Evolutionary conservation across 1,140 invertebrate species (phyloP).

Genomic region (Leucophenga varia): DNA sequence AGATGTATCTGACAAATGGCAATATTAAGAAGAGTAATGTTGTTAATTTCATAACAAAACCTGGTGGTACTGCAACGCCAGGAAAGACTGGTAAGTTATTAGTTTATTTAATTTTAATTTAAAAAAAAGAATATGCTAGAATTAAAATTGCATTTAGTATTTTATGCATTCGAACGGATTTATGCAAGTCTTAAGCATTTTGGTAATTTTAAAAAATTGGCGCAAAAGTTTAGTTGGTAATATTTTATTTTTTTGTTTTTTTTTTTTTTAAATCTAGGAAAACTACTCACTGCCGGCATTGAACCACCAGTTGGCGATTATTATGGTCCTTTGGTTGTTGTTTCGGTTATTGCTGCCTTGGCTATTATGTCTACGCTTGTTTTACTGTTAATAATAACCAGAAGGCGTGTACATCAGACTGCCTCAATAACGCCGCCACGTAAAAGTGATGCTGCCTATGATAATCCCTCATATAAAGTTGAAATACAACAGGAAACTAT

Average conservation of each 20-base stretch:
- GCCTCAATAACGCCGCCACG: slow-evolving; percentile 66
- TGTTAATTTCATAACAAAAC: slow-evolving; percentile 82
- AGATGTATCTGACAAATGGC: slow-evolving; percentile 85
- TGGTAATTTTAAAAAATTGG: slow-evolving; percentile 24
- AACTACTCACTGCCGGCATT: slow-evolving; percentile 61
- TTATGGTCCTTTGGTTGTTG: slow-evolving; percentile 82
- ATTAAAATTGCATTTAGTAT: slow-evolving; percentile 22
- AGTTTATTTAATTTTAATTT: not conserved
- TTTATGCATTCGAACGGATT: slow-evolving; percentile 36
- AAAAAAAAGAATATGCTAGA: too few species aligned
- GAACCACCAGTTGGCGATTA: slow-evolving; percentile 67
- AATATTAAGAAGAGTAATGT: slow-evolving; percentile 87
- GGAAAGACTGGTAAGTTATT: slow-evolving; percentile 40
- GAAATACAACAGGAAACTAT: slow-evolving; percentile 88
- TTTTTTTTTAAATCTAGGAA: slow-evolving; percentile 58
- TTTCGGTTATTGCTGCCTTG: slow-evolving; percentile 82
- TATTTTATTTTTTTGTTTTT: not conserved
- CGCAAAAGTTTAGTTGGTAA: not conserved
- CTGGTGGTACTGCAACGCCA: slow-evolving; percentile 61
- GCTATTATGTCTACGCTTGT: slow-evolving; percentile 78
- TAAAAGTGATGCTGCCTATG: slow-evolving; percentile 70
- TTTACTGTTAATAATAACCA: slow-evolving; percentile 75
- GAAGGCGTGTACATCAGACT: slow-evolving; percentile 69
- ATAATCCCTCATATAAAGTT: slow-evolving; percentile 93
- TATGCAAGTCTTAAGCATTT: slow-evolving; percentile 35